These are phyloP conservation scores for Aphelinus certus DNA, from an alignment of 1,140 invertebrate genomes.

Conservation along the genomic window DNA sequence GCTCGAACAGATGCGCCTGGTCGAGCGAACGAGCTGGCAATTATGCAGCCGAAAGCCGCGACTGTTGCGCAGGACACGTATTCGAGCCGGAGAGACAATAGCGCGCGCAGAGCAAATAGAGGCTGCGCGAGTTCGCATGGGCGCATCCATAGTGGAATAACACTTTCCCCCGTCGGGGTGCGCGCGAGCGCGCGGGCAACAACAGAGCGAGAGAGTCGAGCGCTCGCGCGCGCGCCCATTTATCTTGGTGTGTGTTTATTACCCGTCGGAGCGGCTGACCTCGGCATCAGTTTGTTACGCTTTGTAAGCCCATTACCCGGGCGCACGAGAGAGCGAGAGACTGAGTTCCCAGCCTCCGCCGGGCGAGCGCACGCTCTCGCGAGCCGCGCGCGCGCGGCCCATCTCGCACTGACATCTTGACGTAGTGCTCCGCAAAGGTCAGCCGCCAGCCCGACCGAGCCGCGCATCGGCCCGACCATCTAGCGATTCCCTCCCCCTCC, in stretches of 20 bases:
- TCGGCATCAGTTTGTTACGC: constrained; percentile 61
- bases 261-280: constrained; percentile 55
- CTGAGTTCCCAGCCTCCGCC: too few relatives aligned
- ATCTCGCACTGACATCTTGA: constrained; percentile 63
- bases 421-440: constrained; percentile 65
- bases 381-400: background rate
- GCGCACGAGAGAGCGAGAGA: constrained; percentile 43
- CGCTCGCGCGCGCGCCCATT: constrained; percentile 48
- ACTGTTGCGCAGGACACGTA: too few relatives aligned
- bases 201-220: too few relatives aligned
- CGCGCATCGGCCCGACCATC: too few relatives aligned
- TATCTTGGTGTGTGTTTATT: constrained; percentile 66
- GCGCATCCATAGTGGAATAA: constrained; percentile 43
- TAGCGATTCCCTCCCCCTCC: too few relatives aligned
- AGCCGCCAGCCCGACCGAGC: constrained; percentile 25
- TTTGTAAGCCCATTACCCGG: constrained; percentile 66
- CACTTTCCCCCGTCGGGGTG: constrained; percentile 56
- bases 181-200: too few relatives aligned
- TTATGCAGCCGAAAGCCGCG: too few relatives aligned
- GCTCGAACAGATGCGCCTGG: too few relatives aligned
- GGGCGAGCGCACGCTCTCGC: background rate
- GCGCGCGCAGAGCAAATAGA: too few relatives aligned
- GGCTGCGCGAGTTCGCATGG: too few relatives aligned
- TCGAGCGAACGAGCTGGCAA: too few relatives aligned
- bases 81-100: too few relatives aligned